These are phyloP conservation scores for Colaptes auratus DNA, from an alignment of 2,113 vertebrate genomes.

Conservation along the genomic window DNA sequence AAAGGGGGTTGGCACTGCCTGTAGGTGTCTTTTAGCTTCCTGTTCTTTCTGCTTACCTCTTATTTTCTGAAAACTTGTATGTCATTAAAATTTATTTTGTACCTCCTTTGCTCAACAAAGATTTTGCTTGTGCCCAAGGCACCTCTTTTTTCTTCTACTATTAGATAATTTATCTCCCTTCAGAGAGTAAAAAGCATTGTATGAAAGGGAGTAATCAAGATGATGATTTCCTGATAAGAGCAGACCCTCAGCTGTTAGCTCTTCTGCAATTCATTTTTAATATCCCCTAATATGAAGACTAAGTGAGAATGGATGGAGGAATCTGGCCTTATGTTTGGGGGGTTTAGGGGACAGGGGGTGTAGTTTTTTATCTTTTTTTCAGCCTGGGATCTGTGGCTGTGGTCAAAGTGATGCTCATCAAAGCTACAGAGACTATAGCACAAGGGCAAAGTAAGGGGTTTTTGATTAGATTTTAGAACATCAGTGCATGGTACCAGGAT, in stretches of 20 bases:
- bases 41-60: no score
- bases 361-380: background rate
- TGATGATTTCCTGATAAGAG: background rate
- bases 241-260: background rate
- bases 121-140: background rate
- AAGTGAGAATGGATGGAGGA: background rate
- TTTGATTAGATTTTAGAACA: background rate
- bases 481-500: background rate
- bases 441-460: accelerated
- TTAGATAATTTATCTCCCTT: background rate
- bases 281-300: background rate
- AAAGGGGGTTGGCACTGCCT: background rate
- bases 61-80: background rate
- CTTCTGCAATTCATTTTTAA: background rate
- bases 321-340: background rate
- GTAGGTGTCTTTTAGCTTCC: background rate
- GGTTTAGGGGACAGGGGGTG: no score
- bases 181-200: background rate
- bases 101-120: background rate
- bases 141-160: background rate
- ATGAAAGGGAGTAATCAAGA: background rate
- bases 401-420: background rate
- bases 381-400: background rate
- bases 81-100: background rate
- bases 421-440: background rate